Percentiles rank a stretch among this genome's conserved stretches.
Conservation (phyloP, 1,140 invertebrate genomes). For the Bombus consobrinus region DNA sequence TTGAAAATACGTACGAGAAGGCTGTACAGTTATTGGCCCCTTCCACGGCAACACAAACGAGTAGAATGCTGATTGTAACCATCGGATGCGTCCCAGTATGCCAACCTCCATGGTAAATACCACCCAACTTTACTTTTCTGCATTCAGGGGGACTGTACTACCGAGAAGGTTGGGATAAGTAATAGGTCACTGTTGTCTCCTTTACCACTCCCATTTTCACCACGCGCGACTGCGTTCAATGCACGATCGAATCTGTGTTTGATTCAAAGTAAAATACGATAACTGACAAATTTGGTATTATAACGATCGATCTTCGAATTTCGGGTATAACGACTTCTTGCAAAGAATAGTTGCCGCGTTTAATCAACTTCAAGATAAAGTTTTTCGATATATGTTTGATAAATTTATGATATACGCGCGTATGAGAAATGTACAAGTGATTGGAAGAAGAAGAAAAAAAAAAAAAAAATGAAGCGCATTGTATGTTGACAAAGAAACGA, state of each 20-base stretch:
- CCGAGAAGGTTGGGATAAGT: not conserved
- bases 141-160: not conserved
- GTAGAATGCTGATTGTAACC: constrained; percentile 55
- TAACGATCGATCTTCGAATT: not conserved
- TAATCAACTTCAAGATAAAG: no score
- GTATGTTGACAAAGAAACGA: constrained; percentile 29
- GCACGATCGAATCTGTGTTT: not conserved
- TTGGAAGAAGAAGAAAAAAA: no score
- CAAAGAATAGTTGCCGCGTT: not conserved
- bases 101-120: constrained; percentile 39
- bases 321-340: not conserved
- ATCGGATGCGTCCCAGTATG: constrained; percentile 49
- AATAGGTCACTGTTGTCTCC: not conserved
- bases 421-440: not conserved
- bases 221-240: not conserved
- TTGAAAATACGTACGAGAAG: constrained; percentile 39
- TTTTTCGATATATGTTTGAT: not conserved
- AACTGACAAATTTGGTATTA: not conserved
- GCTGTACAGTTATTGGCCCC: constrained; percentile 65
- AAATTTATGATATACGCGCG: not conserved
- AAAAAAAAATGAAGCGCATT: constrained; percentile 3
- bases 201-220: not conserved
- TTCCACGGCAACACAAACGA: constrained; percentile 36
- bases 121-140: constrained; percentile 15
- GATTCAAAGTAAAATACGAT: not conserved